Evolutionary conservation across 2,797 vertebrate species (phyloP), one percentile per base, ranked within the genome.

Genomic region (Gephyroberyx darwinii): DNA sequence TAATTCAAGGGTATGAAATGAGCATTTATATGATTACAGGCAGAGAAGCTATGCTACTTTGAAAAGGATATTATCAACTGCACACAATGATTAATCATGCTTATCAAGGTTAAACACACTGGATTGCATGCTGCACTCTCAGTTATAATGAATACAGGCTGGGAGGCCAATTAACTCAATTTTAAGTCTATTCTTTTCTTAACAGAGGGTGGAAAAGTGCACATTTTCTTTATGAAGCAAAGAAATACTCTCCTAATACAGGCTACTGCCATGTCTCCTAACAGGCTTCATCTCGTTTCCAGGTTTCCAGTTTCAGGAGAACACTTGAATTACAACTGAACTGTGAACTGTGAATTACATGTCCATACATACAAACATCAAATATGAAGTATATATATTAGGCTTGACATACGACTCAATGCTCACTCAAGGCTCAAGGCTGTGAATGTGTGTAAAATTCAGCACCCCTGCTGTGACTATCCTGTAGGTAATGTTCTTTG

Each of bases 21-120:
- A 61, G 48, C 60, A 78, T 71, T 66, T 51, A 62, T 80, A 52
- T 69, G 39, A 82, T 78, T 76, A 57, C 33, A 71, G 54, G 22
- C 14, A 4, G 33, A 55, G 33, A 55, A 55, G 52, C 62, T 68
- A 61, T 22, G 17, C 57, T 56, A 19, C 74, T 78, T 73, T 76
- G 52, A 85, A 84, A 79, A 77, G 73, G 51, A 71, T 71, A 78
- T 74, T 22, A 84, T 81, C 56, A 74, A 62, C 62, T 74, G 70
- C 26, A 74, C 75, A 81, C 57, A 81, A 76, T 84, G 74, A 33
- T 80, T 81, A 78, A 82, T 90, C 76, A 82, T 41, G 63, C 57
- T 66, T 69, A 72, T 19, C 19, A 65, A 47, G 54, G 48, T 56
- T 63, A 33, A 72, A 65, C 70, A 84, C 64, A 67, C 45, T 61